Percentiles rank a stretch among this genome's conserved stretches.
Conservation (phyloP, 1,140 invertebrate genomes). For the Brachionus calyciflorus region DNA sequence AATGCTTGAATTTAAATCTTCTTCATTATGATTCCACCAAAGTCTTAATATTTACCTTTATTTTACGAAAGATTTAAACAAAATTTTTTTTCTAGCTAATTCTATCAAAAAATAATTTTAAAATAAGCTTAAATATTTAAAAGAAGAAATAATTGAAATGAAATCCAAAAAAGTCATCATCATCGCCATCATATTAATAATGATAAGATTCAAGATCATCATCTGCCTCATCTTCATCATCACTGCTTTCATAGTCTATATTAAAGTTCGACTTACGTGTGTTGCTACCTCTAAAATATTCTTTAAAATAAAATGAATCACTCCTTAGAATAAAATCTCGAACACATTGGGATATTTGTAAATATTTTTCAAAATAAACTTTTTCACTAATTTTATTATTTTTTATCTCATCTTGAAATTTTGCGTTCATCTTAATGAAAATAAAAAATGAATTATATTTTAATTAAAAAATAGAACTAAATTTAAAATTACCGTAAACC, state of each 20-base stretch:
- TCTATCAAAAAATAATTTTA: too few species aligned
- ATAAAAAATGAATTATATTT: not conserved
- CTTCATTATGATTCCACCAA: too few species aligned
- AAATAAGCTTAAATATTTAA: too few species aligned
- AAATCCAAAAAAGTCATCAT: too few species aligned
- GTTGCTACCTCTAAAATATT: not conserved
- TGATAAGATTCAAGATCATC: not conserved
- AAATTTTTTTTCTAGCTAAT: too few species aligned
- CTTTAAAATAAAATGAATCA: not conserved
- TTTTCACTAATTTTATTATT: not conserved
- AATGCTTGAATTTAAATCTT: too few species aligned
- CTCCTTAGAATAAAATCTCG: not conserved
- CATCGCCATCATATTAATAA: not conserved
- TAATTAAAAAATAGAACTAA: not conserved
- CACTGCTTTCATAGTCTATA: not conserved
- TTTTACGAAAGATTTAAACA: too few species aligned
- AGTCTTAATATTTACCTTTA: too few species aligned
- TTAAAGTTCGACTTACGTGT: not conserved
- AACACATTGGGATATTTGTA: not conserved
- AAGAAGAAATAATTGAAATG: too few species aligned
- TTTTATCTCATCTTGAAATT: not conserved
- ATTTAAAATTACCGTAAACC: too few species aligned
- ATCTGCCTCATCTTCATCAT: not conserved
- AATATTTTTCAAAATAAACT: not conserved
- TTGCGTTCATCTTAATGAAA: not conserved